Evolutionary conservation across 2,797 vertebrate genomes (phyloP).

Genomic region (Rhinoraja longicauda): DNA sequence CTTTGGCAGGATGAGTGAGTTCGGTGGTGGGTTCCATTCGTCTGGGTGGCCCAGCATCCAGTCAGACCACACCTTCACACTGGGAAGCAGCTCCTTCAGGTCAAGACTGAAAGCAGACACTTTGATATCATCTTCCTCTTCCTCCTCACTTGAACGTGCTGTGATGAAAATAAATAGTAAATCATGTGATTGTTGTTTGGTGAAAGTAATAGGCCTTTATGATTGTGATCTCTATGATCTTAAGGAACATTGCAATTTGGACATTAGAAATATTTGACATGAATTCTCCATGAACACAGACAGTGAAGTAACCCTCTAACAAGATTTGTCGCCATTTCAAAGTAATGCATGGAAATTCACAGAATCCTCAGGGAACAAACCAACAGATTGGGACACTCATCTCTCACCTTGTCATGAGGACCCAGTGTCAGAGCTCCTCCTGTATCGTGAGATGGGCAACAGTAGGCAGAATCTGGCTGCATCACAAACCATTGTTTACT

Average conservation of each 20-base stretch:
- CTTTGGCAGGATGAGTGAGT: slow-evolving; percentile 61
- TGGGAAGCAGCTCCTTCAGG: slow-evolving; percentile 85
- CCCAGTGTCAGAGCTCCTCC: background rate
- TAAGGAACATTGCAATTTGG: background rate
- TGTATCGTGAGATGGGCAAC: background rate
- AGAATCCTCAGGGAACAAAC: background rate
- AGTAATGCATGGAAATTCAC: background rate
- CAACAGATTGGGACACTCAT: background rate
- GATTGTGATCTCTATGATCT: no score
- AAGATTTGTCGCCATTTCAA: background rate
- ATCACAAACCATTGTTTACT: background rate
- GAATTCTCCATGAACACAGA: background rate
- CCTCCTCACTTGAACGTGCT: slow-evolving; percentile 47
- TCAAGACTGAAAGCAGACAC: slow-evolving; percentile 80
- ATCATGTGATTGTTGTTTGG: background rate
- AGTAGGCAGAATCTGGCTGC: background rate
- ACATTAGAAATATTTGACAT: background rate
- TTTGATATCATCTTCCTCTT: slow-evolving; percentile 70
- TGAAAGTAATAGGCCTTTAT: background rate
- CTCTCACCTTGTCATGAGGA: background rate
- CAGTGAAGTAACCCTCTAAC: background rate
- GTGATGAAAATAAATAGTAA: background rate
- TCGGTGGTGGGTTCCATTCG: slow-evolving; percentile 93
- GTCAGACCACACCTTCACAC: slow-evolving; percentile 96
- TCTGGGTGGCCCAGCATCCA: slow-evolving; percentile 97